A percentile compares a stretch with the other conserved stretches of the same genome.
phyloP scores from a whole-genome alignment of 2,888 invertebrate genomes.

The Latrodectus elegans region DNA sequence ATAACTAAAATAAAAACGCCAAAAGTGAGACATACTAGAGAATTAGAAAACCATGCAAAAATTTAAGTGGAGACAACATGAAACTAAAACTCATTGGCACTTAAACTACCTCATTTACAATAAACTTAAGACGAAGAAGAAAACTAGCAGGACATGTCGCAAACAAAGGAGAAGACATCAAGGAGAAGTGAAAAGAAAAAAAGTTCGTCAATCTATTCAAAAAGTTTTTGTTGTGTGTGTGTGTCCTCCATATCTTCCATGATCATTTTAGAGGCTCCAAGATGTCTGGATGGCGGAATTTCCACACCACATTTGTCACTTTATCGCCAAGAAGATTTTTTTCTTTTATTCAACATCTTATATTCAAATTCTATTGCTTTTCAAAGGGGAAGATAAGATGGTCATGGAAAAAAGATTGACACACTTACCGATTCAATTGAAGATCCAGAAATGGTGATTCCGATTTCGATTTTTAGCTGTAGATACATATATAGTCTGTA shows the following conservation, averaged over 20 bases:
- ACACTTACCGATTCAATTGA: constrained; percentile 1
- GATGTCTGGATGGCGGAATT: constrained; percentile 52
- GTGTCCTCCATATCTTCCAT: constrained; percentile 33
- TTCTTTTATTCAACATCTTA: background rate
- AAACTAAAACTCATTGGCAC: constrained; percentile 31
- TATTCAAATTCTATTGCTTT: background rate
- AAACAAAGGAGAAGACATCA: constrained; percentile 20
- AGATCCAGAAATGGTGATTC: background rate
- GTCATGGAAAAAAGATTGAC: background rate
- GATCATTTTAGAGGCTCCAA: constrained; percentile 60
- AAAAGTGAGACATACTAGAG: background rate
- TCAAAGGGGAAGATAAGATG: background rate
- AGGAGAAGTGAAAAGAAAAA: background rate
- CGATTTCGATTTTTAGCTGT: background rate
- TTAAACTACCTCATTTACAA: constrained; percentile 46
- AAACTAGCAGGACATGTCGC: background rate
- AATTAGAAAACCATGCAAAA: background rate
- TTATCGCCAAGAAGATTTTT: constrained; percentile 39
- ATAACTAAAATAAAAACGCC: too few species aligned
- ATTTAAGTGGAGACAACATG: background rate
- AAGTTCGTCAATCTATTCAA: constrained; percentile 48
- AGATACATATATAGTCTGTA: too few species aligned
- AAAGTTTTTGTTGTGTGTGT: constrained; percentile 28
- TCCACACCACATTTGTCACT: constrained; percentile 67
- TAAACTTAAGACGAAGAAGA: background rate